Conservation (phyloP, 2,888 invertebrate genomes). For the Reticulitermes lucifugus region DNA sequence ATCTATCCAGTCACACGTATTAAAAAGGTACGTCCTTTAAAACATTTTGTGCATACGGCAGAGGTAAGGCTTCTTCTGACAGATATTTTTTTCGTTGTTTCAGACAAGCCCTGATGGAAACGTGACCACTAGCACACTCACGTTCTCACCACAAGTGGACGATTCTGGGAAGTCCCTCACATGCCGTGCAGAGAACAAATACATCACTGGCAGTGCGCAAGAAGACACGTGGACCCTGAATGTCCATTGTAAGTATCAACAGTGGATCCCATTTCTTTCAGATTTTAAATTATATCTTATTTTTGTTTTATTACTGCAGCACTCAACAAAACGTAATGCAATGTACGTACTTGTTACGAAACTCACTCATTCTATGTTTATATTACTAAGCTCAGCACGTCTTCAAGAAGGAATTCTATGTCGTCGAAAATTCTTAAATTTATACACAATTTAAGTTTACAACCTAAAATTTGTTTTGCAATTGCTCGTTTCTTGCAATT, state of each 20-base stretch:
- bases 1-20: too few relatives aligned
- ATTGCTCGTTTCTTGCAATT: too few relatives aligned
- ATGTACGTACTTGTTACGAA: too few relatives aligned
- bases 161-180: slow-evolving; percentile 57
- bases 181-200: slow-evolving; percentile 57
- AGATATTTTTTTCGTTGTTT: background rate
- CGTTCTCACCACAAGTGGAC: slow-evolving; percentile 55
- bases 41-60: background rate
- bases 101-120: slow-evolving; percentile 55
- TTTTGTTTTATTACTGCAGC: background rate
- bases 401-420: too few relatives aligned
- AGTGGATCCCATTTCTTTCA: too few relatives aligned
- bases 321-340: too few relatives aligned
- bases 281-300: background rate
- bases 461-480: too few relatives aligned
- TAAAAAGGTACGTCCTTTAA: too few relatives aligned
- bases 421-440: too few relatives aligned
- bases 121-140: slow-evolving; percentile 56
- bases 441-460: too few relatives aligned
- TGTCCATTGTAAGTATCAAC: slow-evolving; percentile 47
- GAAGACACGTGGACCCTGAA: slow-evolving; percentile 50
- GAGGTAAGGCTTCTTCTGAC: background rate
- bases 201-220: slow-evolving; percentile 41
- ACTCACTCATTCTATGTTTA: too few relatives aligned
- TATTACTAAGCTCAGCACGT: too few relatives aligned